phyloP scores from a whole-genome alignment of 1,140 invertebrate species.

The Mizuhopecten yessoensis region DNA sequence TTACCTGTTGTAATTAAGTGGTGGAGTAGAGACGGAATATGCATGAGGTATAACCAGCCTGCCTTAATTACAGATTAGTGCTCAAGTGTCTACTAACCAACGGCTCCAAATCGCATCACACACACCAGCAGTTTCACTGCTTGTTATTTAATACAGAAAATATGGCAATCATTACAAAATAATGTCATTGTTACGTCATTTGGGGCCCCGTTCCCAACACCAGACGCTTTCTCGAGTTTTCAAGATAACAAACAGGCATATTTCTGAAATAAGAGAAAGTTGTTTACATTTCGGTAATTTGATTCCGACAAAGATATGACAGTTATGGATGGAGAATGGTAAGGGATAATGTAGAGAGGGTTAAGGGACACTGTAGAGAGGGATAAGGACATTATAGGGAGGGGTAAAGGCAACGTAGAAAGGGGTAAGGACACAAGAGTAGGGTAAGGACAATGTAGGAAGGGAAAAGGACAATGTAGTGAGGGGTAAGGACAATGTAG shows the following conservation, averaged over 20 bases:
- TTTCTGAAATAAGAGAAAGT: background rate
- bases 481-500: background rate
- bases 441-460: too few species aligned
- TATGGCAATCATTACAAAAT: background rate
- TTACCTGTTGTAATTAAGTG: slow-evolving; percentile 38
- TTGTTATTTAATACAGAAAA: slow-evolving; percentile 12
- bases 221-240: background rate
- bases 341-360: background rate
- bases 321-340: background rate
- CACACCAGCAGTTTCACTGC: background rate
- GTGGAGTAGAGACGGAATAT: background rate
- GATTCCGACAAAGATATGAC: background rate
- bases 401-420: too few species aligned
- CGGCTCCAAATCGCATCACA: background rate
- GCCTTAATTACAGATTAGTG: background rate
- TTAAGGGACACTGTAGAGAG: background rate
- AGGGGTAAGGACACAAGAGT: too few species aligned
- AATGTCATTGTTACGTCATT: slow-evolving; percentile 27
- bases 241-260: background rate
- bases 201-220: background rate
- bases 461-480: too few species aligned
- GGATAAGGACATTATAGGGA: background rate
- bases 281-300: background rate
- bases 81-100: background rate
- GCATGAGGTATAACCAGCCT: background rate